Conservation (phyloP, 2,888 invertebrate genomes). For the Gerosis bhagava region DNA sequence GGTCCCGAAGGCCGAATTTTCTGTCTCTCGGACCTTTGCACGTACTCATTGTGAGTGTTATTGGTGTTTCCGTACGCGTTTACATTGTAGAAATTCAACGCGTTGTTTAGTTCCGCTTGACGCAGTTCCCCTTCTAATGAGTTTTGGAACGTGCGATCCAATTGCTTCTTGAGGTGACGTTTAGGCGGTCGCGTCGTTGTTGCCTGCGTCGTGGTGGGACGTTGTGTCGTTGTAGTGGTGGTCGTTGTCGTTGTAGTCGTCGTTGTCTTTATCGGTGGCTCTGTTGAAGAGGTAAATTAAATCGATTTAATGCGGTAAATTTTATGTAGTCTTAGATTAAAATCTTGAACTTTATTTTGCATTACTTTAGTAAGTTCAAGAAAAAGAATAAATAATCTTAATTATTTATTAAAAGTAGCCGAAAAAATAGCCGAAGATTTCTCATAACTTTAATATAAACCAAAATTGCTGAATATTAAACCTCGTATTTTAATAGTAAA, state of each 20-base stretch:
- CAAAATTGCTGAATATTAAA: too few relatives aligned
- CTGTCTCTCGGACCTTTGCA: conserved; percentile 66
- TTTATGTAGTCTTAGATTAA: too few relatives aligned
- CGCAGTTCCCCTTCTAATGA: conserved; percentile 61
- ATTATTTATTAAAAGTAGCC: too few relatives aligned
- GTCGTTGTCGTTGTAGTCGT: conserved; percentile 65
- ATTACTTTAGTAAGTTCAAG: too few relatives aligned
- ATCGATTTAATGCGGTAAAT: background rate
- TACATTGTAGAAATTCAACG: conserved; percentile 60
- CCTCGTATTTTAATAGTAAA: too few relatives aligned
- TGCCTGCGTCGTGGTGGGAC: conserved; percentile 50
- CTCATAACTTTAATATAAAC: too few relatives aligned
- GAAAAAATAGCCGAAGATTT: too few relatives aligned
- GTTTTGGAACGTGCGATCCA: conserved; percentile 62
- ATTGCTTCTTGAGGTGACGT: conserved; percentile 64
- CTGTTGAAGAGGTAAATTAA: conserved; percentile 53
- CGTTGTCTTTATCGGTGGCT: conserved; percentile 69
- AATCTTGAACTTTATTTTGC: too few relatives aligned
- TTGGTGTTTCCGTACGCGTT: conserved; percentile 54
- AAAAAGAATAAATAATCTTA: too few relatives aligned
- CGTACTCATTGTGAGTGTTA: conserved; percentile 63
- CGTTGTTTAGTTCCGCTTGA: conserved; percentile 63
- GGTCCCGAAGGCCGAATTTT: conserved; percentile 72
- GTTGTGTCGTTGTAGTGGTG: conserved; percentile 61
- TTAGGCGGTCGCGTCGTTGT: conserved; percentile 64